Conservation (phyloP, 2,113 vertebrate species). For the Nesogale talazaci region DNA sequence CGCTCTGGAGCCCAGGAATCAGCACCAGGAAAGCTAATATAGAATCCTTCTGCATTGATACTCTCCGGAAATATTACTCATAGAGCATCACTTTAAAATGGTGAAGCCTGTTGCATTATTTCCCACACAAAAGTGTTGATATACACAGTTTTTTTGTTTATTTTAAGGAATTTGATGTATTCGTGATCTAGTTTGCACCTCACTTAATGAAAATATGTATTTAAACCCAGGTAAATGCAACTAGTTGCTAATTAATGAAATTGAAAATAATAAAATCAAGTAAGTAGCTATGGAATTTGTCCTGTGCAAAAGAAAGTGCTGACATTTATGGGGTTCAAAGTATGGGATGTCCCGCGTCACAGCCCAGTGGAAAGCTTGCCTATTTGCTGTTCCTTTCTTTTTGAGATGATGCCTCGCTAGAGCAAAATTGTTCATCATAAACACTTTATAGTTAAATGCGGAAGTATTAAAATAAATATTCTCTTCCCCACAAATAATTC, state of each 20-base stretch:
- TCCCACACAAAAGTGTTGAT: background rate
- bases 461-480: slow-evolving; percentile 69
- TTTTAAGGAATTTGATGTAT: background rate
- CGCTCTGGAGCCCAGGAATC: no score
- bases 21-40: background rate
- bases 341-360: slow-evolving; percentile 13
- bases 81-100: background rate
- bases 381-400: slow-evolving; percentile 41
- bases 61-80: background rate
- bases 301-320: background rate
- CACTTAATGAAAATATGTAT: slow-evolving; percentile 16
- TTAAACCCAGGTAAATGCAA: background rate
- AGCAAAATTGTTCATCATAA: slow-evolving; percentile 55
- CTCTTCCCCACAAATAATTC: slow-evolving; percentile 55
- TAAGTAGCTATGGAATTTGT: background rate
- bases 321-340: slow-evolving; percentile 37
- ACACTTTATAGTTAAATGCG: slow-evolving; percentile 52
- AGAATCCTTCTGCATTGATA: background rate
- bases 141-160: background rate
- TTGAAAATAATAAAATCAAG: background rate
- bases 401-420: slow-evolving; percentile 9
- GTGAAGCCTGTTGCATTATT: background rate
- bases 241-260: background rate
- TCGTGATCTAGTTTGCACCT: background rate
- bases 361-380: background rate